phyloP scores from a whole-genome alignment of 2,797 vertebrate species.

The Neoniphon sammara region DNA sequence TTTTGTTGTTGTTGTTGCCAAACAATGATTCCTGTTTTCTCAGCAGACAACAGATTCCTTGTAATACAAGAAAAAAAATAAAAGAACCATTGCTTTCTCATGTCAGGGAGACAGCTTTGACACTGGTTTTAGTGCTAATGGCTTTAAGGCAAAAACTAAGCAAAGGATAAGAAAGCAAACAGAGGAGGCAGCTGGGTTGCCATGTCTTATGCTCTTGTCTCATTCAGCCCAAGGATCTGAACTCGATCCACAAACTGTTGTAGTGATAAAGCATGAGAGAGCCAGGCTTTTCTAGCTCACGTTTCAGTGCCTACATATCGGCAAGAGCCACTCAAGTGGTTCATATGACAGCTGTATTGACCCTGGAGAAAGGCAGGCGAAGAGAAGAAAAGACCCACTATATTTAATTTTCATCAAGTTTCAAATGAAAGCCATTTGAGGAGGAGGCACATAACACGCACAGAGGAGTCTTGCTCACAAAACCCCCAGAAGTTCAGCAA shows the following conservation, averaged over 20 bases:
- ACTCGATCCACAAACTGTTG: conserved; percentile 51
- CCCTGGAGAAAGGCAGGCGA: conserved; percentile 57
- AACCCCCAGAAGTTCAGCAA: not conserved
- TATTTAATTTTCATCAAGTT: conserved; percentile 67
- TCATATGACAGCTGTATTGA: conserved; percentile 69
- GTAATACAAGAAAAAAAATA: conserved; percentile 30
- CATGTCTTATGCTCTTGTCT: conserved; percentile 14
- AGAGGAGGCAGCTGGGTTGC: conserved; percentile 16
- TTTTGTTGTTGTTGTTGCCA: conserved; percentile 17
- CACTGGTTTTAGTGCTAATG: conserved; percentile 22
- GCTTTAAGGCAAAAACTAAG: conserved; percentile 45
- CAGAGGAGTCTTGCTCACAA: conserved; percentile 19
- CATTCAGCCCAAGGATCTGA: conserved; percentile 50
- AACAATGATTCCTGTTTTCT: conserved; percentile 48
- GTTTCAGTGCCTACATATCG: conserved; percentile 59
- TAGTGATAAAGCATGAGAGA: conserved; percentile 36
- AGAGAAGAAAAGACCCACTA: conserved; percentile 40
- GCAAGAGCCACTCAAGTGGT: conserved; percentile 64
- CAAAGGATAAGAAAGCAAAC: conserved; percentile 16
- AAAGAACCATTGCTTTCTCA: not conserved
- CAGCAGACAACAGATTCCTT: conserved; percentile 47
- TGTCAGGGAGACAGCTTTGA: not conserved
- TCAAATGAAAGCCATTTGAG: conserved; percentile 56
- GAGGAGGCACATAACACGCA: conserved; percentile 28
- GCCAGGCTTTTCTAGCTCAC: conserved; percentile 58